These are phyloP conservation scores for Drosophila obscura DNA, from an alignment of 1,140 invertebrate species.

Conservation along the genomic window DNA sequence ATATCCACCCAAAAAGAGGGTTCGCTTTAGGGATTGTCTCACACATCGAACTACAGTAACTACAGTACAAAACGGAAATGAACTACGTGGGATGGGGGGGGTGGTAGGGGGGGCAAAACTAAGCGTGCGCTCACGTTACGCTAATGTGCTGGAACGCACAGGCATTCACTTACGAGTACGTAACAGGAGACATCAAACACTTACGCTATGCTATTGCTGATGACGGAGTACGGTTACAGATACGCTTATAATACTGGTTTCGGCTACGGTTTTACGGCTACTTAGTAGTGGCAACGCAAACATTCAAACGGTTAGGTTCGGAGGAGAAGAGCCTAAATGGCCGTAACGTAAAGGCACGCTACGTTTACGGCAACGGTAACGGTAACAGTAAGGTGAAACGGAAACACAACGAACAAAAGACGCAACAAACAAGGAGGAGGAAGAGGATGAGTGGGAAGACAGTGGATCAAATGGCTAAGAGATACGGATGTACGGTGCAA, in stretches of 20 bases:
- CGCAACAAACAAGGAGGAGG: neutral
- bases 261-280: slow-evolving; percentile 31
- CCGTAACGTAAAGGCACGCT: slow-evolving; percentile 47
- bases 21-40: slow-evolving; percentile 35
- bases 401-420: slow-evolving; percentile 27
- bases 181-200: slow-evolving; percentile 63
- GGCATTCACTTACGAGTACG: slow-evolving; percentile 53
- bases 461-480: neutral
- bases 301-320: slow-evolving; percentile 5
- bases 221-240: slow-evolving; percentile 20
- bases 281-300: slow-evolving; percentile 37
- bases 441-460: neutral
- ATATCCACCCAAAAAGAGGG: too few species aligned
- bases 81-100: neutral
- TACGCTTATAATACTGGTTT: slow-evolving; percentile 20
- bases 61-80: slow-evolving; percentile 15
- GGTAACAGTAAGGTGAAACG: slow-evolving; percentile 37
- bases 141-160: slow-evolving; percentile 16
- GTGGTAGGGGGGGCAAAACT: neutral
- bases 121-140: slow-evolving; percentile 55
- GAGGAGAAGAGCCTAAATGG: slow-evolving; percentile 12
- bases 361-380: slow-evolving; percentile 34
- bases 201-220: slow-evolving; percentile 53
- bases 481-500: too few species aligned
- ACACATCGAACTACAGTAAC: slow-evolving; percentile 46